Base-by-base conservation (phyloP, 2,797 vertebrate species). In the Thalassophryne amazonica region DNA sequence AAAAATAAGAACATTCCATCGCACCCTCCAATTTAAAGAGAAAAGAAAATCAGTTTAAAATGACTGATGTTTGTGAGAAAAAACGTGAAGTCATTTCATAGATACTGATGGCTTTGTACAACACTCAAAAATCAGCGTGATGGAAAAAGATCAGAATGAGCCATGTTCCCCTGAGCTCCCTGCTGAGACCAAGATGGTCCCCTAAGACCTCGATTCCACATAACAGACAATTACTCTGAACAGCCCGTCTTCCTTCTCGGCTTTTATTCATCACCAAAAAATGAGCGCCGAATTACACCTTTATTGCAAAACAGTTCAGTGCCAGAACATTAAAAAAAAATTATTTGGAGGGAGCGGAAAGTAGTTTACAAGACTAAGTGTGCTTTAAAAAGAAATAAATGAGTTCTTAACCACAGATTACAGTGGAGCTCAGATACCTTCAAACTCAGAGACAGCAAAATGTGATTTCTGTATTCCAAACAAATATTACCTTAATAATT, bases 191-290 rank as follows among this genome's bases (percentile, higher is more conserved):
- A 72, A 70, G 31, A 24, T 21, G 39, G 25, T 70, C 64, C 55
- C 67, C 3, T 3, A 34, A 58, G 57, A 52, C 47, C 39, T 12
- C 15, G 23, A 54, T 64, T 67, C 52, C 35, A 52, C 40, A 65
- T 51, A 56, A 35, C 4, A 61, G 40, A 55, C 52, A 42, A 48
- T 52, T 41, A 58, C 36, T 42, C 23, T 16, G 24, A 57, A 24
- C 18, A 41, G 16, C 33, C 29, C 47, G 32, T 69, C 28, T 41
- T 51, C 35, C 14, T 6, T 25, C 43, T 50, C 39, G 30, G 55
- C 37, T 49, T 73, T 60, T 35, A 25, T 66, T 65, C 47, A 25
- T 35, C 58, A 54, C 40, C 71, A 78, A 80, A 67, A 69, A 46
- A 61, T 22, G 43, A 40, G 40, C 27, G 21, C 30, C 39, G 28